Conservation (phyloP, 2,888 invertebrate species). For the Polyploca ridens region DNA sequence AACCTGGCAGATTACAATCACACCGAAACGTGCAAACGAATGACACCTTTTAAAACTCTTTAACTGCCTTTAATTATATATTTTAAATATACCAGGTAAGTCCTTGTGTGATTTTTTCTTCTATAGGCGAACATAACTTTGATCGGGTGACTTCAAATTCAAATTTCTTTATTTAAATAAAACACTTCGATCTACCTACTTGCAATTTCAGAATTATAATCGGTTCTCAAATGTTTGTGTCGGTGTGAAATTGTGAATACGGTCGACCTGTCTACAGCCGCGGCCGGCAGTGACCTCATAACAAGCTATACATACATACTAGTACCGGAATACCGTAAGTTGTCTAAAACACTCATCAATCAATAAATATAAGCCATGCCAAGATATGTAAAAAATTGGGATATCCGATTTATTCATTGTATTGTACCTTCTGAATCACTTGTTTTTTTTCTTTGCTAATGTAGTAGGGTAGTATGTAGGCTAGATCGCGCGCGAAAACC, state of each 20-base stretch:
- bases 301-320: conserved; percentile 32
- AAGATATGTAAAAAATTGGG: background rate
- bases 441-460: no score
- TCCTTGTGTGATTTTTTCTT: no score
- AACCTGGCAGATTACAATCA: conserved; percentile 57
- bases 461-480: no score
- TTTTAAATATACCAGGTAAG: no score
- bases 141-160: no score
- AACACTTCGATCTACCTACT: no score
- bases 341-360: conserved; percentile 35
- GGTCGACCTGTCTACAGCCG: conserved; percentile 26
- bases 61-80: no score
- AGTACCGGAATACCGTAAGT: conserved; percentile 67
- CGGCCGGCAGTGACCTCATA: conserved; percentile 55
- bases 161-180: no score
- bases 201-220: background rate
- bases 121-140: no score
- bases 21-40: conserved; percentile 48
- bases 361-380: conserved; percentile 17
- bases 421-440: no score
- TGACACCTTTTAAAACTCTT: background rate
- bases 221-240: conserved; percentile 22
- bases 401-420: background rate
- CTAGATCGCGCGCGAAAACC: no score
- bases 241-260: conserved; percentile 54